Percentiles rank a stretch among this genome's conserved stretches.
phyloP scores from a whole-genome alignment of 2,797 vertebrate species.

The Margarornis squamiger region DNA sequence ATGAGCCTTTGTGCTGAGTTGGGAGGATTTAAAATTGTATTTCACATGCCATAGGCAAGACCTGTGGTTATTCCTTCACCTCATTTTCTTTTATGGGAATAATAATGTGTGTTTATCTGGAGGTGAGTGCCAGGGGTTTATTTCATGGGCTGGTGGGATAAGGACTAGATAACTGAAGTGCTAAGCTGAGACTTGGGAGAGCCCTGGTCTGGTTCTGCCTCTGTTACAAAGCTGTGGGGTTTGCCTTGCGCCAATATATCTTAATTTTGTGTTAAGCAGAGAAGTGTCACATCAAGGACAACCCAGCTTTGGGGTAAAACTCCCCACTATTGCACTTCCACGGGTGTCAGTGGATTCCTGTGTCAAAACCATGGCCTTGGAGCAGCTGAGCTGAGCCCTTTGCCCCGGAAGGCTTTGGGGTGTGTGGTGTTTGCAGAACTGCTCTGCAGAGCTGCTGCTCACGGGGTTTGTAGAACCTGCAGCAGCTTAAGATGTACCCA shows the following conservation, averaged over 20 bases:
- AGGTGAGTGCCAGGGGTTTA: not conserved
- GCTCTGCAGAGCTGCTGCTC: not conserved
- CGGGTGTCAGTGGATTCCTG: accelerated
- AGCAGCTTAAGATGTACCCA: not conserved
- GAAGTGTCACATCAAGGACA: too few species aligned
- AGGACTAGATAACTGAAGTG: not conserved
- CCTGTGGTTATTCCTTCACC: not conserved
- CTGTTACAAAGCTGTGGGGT: not conserved
- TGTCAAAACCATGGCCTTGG: accelerated
- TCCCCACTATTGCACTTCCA: not conserved
- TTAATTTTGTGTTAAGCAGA: too few species aligned
- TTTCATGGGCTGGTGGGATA: not conserved
- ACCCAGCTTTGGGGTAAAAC: not conserved
- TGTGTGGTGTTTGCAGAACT: not conserved
- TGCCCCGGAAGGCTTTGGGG: not conserved
- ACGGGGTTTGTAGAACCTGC: not conserved
- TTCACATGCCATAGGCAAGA: not conserved
- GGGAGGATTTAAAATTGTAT: not conserved
- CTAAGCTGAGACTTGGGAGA: not conserved
- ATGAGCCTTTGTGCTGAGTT: not conserved
- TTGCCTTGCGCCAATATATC: not conserved
- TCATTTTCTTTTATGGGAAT: not conserved
- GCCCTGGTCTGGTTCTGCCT: not conserved
- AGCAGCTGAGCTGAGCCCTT: not conserved
- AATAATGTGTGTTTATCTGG: not conserved